Evolutionary conservation across 2,113 vertebrate genomes (phyloP).

Genomic region (Indicator indicator): DNA sequence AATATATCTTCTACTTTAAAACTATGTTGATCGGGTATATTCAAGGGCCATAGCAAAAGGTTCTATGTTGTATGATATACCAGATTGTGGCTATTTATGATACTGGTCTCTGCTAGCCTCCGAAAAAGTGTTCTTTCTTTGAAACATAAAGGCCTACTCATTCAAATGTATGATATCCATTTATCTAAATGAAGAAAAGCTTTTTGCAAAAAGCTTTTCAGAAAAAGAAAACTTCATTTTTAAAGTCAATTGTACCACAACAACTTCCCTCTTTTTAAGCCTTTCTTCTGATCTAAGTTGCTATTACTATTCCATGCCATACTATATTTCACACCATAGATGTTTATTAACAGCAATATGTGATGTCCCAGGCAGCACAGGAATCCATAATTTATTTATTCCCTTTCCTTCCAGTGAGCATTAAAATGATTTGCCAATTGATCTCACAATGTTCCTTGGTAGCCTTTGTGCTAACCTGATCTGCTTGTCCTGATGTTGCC

Average conservation of each 20-base stretch:
- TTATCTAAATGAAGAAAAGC: not conserved
- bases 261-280: conserved; percentile 40
- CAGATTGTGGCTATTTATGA: not conserved
- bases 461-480: not conserved
- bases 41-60: not conserved
- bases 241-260: not conserved
- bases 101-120: not conserved
- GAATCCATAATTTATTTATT: conserved; percentile 23
- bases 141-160: not conserved
- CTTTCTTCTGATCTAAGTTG: conserved; percentile 12
- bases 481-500: not conserved
- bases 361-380: not conserved
- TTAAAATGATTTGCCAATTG: not conserved
- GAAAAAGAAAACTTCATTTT: not conserved
- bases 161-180: not conserved
- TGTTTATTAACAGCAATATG: conserved; percentile 38
- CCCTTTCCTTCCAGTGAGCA: not conserved
- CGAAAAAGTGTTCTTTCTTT: not conserved
- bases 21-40: not conserved
- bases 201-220: not conserved
- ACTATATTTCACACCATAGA: not conserved
- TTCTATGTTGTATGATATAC: not conserved
- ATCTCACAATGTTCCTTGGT: not conserved
- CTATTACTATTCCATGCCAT: conserved; percentile 8
- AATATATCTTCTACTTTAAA: not conserved